A percentile compares a stretch with the other conserved stretches of the same genome.
Conservation (phyloP, 1,140 invertebrate species). For the Drosophila bifasciata region DNA sequence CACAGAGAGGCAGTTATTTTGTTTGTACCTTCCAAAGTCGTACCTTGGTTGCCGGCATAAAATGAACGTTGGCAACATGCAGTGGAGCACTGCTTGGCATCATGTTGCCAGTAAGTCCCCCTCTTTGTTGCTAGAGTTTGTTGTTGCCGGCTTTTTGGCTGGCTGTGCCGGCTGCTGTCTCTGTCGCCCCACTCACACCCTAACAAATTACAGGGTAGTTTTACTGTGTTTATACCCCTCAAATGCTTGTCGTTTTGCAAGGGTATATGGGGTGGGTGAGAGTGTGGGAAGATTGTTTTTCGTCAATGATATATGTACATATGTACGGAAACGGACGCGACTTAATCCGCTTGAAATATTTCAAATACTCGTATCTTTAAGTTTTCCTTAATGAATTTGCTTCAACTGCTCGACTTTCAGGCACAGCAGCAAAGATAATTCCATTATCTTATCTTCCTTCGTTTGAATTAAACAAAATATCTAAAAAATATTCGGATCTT, state of each 20-base stretch:
- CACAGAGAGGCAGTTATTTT: background rate
- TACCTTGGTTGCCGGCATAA: too few relatives aligned
- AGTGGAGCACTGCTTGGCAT: background rate
- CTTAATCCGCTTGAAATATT: too few relatives aligned
- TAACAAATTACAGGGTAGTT: slow-evolving; percentile 63
- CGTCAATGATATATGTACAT: too few relatives aligned
- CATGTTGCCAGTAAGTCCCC: slow-evolving; percentile 21
- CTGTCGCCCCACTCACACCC: slow-evolving; percentile 29
- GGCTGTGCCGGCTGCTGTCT: slow-evolving; percentile 20
- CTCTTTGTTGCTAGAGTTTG: slow-evolving; percentile 36
- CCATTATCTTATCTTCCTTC: too few relatives aligned
- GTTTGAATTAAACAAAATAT: background rate
- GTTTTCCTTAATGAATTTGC: background rate
- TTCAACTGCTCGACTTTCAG: too few relatives aligned
- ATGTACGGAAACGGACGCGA: too few relatives aligned
- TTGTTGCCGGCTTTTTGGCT: slow-evolving; percentile 77
- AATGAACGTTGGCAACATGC: too few relatives aligned
- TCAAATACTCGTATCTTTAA: too few relatives aligned
- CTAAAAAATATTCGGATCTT: background rate
- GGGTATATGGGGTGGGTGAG: background rate
- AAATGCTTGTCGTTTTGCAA: too few relatives aligned
- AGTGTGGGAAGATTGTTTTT: too few relatives aligned
- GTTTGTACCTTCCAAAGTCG: too few relatives aligned
- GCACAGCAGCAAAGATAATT: too few relatives aligned
- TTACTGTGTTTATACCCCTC: slow-evolving; percentile 20